phyloP scores from a whole-genome alignment of 2,797 vertebrate genomes.

The Intellagama lesueurii region DNA sequence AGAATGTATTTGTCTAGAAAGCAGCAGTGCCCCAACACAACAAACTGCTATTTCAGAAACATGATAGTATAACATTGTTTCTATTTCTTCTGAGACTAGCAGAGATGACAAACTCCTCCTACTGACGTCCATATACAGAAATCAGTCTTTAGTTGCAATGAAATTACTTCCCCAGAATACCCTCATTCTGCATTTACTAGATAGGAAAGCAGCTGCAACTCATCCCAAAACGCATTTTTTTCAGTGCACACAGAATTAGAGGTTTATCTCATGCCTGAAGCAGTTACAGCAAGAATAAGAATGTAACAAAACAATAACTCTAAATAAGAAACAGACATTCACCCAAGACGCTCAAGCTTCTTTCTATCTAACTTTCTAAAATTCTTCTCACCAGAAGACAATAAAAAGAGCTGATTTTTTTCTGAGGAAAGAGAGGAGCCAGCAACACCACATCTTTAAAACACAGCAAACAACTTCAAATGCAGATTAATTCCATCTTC shows the following conservation, averaged over 20 bases:
- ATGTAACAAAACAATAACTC: constrained; percentile 29
- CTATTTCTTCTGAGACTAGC: background rate
- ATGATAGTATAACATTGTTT: background rate
- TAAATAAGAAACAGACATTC: constrained; percentile 42
- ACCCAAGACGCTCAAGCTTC: background rate
- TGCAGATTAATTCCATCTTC: background rate
- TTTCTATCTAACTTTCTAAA: background rate
- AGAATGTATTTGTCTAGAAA: constrained; percentile 6
- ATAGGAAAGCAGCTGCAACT: constrained; percentile 46
- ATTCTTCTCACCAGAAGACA: background rate
- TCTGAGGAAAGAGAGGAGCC: background rate
- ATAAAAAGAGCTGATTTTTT: background rate
- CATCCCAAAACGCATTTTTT: background rate
- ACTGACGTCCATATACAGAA: constrained; percentile 1
- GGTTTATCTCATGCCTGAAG: constrained; percentile 25
- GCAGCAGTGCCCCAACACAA: background rate
- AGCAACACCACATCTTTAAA: background rate
- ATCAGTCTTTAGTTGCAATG: constrained; percentile 26
- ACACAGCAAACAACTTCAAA: background rate
- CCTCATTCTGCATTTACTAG: constrained; percentile 43
- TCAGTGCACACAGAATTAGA: constrained; percentile 26
- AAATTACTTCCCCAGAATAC: constrained; percentile 16
- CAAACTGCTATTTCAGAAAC: background rate
- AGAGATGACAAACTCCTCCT: background rate
- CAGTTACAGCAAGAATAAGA: constrained; percentile 11